These are phyloP conservation scores for Pantelozetes paolii DNA, from an alignment of 2,888 invertebrate species.

Conservation along the genomic window DNA sequence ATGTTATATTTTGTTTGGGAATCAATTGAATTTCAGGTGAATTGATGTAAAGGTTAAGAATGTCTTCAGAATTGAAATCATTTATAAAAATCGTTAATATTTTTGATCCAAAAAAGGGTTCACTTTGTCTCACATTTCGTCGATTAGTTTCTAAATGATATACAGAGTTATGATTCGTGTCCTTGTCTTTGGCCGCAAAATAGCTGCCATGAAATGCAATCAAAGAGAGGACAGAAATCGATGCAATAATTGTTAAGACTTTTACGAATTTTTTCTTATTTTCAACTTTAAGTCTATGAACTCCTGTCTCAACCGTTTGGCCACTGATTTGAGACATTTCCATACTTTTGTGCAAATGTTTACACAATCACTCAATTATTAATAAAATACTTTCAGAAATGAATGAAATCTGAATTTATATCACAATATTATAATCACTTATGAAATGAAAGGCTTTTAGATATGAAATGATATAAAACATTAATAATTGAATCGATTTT, in stretches of 20 bases:
- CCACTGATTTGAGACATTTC: slow-evolving; percentile 13
- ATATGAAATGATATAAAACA: too few relatives aligned
- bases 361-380: too few relatives aligned
- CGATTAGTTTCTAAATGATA: neutral
- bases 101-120: too few relatives aligned
- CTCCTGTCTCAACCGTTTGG: neutral
- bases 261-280: neutral
- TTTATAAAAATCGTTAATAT: neutral
- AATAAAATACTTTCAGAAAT: too few relatives aligned
- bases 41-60: neutral
- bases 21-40: neutral
- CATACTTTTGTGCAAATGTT: neutral
- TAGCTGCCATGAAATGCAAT: slow-evolving; percentile 3
- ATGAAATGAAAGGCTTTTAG: too few relatives aligned
- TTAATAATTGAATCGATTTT: too few relatives aligned
- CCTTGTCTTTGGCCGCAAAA: neutral
- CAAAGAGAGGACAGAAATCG: neutral
- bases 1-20: neutral
- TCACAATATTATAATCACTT: too few relatives aligned
- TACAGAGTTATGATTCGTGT: neutral
- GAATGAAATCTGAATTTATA: too few relatives aligned
- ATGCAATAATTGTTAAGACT: neutral
- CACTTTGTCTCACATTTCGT: neutral
- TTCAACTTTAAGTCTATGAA: neutral
- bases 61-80: neutral